Conservation (phyloP, 2,888 invertebrate genomes). For the Scaptodrosophila latifasciaeformis region DNA sequence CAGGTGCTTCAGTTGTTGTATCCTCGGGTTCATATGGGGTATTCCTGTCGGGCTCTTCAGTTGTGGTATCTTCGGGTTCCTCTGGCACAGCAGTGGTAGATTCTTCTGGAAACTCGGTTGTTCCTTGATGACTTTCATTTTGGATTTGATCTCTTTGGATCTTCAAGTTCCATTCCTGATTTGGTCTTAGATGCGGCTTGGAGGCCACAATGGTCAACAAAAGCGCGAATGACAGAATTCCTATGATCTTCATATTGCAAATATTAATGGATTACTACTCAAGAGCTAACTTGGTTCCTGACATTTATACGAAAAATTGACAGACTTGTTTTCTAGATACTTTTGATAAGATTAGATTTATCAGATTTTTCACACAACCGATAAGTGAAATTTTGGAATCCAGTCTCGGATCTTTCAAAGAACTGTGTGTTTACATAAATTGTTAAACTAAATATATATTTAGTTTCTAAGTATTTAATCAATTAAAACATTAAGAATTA, state of each 20-base stretch:
- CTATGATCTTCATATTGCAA: conserved; percentile 46
- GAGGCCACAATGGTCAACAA: conserved; percentile 32
- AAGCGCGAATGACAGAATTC: conserved; percentile 32
- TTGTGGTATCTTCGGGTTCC: not conserved
- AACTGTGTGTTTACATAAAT: no score
- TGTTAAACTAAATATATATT: no score
- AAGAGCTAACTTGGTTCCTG: not conserved
- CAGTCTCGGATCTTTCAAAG: not conserved
- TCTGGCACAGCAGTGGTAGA: not conserved
- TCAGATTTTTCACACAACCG: conserved; percentile 23
- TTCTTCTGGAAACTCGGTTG: no score
- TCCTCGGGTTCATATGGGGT: conserved; percentile 1
- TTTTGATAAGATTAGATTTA: conserved; percentile 37
- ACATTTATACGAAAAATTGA: conserved; percentile 47
- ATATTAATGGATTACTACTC: conserved; percentile 38
- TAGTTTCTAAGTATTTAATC: no score
- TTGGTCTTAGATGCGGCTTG: conserved; percentile 34
- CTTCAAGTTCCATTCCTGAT: no score
- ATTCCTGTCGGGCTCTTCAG: not conserved
- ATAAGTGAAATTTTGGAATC: not conserved
- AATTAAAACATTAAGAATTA: no score
- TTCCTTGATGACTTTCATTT: no score
- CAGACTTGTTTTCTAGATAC: conserved; percentile 29
- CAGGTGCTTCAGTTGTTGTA: not conserved
- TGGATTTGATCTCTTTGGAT: no score